Base-by-base conservation (phyloP, 2,888 invertebrate species). In the Liodrosophila aerea region DNA sequence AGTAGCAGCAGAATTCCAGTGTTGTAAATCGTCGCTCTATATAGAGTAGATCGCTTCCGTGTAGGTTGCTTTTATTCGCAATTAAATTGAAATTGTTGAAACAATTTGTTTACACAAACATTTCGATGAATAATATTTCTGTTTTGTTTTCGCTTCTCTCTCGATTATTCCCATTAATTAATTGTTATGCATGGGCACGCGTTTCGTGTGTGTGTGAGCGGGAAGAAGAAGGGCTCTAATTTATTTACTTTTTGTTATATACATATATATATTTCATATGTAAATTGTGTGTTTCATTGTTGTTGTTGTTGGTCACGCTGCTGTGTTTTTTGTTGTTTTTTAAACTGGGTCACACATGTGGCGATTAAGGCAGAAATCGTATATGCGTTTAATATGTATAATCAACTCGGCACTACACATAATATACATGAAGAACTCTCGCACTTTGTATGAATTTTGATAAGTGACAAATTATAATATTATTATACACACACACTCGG, bases 271-370 rank as follows among this genome's bases (percentile, higher is more conserved):
- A 29, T 68, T 61, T 62, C 53, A 70, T 69, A 59, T 45, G 52
- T 46, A n/a, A n/a, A 51, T 56, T 56, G 43, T 41, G 59, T 44
- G 46, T 70, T 53, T 51, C 56, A 46, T 52, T 46, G 49, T 56
- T 64, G 47, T 43, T 57, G 45, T 46, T 71, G 57, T 50, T 63
- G 58, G 64, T 64, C 69, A 50, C 53, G 69, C 58, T 69, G 69
- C 54, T 63, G 18, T 29, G 13, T 30, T 7, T 12, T 37, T 36
- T 18, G 2, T 65, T 31, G 39, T 71, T 78, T 65, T 62, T 63
- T 56, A 65, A 80, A 83, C 64, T 85, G 59, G 81, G 81, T 81
- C 81, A 81, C 84, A 85, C 76, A 81, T 81, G 84, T 69, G 81
- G 84, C 69, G 78, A 78, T 78, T 78, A 82, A 82, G 64, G 60